These are phyloP conservation scores for Temnothorax ravouxi DNA, from an alignment of 2,888 invertebrate genomes.

Conservation along the genomic window DNA sequence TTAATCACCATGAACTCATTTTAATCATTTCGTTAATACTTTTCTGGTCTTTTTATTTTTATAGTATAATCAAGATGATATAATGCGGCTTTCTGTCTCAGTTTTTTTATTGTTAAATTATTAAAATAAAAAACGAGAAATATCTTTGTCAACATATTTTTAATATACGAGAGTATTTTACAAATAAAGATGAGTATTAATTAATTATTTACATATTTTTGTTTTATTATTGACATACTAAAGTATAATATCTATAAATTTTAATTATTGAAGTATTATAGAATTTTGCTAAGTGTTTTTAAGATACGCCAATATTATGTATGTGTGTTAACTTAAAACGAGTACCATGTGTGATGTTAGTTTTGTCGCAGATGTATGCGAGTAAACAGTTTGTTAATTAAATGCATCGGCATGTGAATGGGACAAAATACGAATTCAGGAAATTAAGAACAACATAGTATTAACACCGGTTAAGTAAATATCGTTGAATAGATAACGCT, in stretches of 20 bases:
- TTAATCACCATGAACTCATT: slow-evolving; percentile 31
- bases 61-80: background rate
- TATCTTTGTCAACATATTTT: background rate
- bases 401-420: slow-evolving; percentile 28
- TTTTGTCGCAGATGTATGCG: slow-evolving; percentile 7
- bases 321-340: background rate
- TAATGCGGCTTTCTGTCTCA: background rate
- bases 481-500: slow-evolving; percentile 57
- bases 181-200: background rate
- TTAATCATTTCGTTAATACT: slow-evolving; percentile 36
- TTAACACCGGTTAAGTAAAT: slow-evolving; percentile 59
- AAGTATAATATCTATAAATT: background rate
- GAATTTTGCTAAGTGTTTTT: background rate
- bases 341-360: background rate
- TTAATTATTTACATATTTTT: slow-evolving; percentile 1
- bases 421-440: slow-evolving; percentile 39
- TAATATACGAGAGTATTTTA: background rate
- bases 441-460: slow-evolving; percentile 48
- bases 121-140: background rate
- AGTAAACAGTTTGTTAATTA: slow-evolving; percentile 41
- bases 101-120: background rate
- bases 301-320: background rate
- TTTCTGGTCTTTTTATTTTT: background rate
- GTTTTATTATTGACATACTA: background rate
- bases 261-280: background rate